These are phyloP conservation scores for Acleris literana DNA, from an alignment of 2,888 invertebrate species.

Conservation along the genomic window DNA sequence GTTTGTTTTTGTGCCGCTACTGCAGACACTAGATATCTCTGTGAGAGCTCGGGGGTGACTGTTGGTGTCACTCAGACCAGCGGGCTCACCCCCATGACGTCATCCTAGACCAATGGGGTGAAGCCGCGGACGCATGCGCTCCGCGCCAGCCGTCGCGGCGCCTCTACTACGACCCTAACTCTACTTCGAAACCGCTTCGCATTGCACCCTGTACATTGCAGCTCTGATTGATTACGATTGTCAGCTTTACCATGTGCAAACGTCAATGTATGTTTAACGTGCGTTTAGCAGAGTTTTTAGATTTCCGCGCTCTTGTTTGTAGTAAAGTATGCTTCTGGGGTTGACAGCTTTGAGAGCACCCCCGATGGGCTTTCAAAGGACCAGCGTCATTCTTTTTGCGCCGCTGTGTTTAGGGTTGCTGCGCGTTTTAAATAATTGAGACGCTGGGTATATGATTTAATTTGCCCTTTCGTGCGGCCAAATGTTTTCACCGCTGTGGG, in stretches of 20 bases:
- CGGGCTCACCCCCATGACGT: constrained; percentile 82
- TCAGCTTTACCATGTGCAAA: constrained; percentile 42
- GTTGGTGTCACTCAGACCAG: constrained; percentile 76
- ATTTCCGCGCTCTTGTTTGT: constrained; percentile 60
- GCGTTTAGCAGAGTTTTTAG: constrained; percentile 46
- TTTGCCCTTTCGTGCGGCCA: constrained; percentile 72
- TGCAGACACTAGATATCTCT: constrained; percentile 62
- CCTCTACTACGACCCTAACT: constrained; percentile 58
- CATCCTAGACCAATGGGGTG: constrained; percentile 80
- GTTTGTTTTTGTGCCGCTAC: constrained; percentile 67
- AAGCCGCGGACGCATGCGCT: constrained; percentile 73
- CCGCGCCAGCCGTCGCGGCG: constrained; percentile 74
- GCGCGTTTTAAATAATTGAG: constrained; percentile 79
- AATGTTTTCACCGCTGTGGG: constrained; percentile 57
- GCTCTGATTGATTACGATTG: constrained; percentile 54
- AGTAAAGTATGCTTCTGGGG: constrained; percentile 73
- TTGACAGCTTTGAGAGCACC: constrained; percentile 79
- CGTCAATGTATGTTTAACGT: constrained; percentile 54
- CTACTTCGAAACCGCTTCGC: constrained; percentile 48
- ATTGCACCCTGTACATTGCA: constrained; percentile 60
- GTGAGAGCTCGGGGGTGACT: constrained; percentile 76
- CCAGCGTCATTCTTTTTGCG: constrained; percentile 76
- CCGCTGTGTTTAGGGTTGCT: constrained; percentile 64
- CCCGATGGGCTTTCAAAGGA: constrained; percentile 79
- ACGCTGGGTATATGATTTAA: constrained; percentile 78